Evolutionary conservation across 2,113 vertebrate species (phyloP), one percentile per base, ranked within the genome.

Genomic region (Cololabis saira): DNA sequence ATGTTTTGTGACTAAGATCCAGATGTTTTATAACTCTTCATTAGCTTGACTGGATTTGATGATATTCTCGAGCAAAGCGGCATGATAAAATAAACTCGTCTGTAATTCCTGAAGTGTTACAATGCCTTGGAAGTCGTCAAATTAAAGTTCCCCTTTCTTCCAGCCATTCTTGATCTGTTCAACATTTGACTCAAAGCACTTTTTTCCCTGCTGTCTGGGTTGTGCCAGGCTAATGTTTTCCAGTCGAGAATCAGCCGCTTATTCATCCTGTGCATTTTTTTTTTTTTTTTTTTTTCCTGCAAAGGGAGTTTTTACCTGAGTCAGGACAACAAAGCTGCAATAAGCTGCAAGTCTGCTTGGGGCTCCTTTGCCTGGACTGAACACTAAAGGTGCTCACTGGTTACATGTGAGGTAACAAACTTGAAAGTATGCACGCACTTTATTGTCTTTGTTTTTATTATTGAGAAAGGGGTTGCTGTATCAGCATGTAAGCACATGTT

Each of bases 241-340:
- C 91, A 88, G 63, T 47, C 41, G 2, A 48, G 56, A 71, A 68
- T 57, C 71, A 56, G 66, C 44, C 27, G 66, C 63, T 91, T 84
- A 86, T 86, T 90, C 85, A 88, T 83, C 76, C 19, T 10, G 3
- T 11, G 7, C 1, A 15, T n/a, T 19, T 44, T 19, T 43, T 53
- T 59, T 45, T 59, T 54, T 43, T 48, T 42, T 47, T 9, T 59
- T 45, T 65, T 50, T 0, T 27, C 0, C n/a, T 40, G 19, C 7
- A 15, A 62, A 49, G 71, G 89, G 80, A 76, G 70, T 68, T 89
- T 91, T 88, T 70, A 88, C 80, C 81, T 83, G 83, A 90, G 74
- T 91, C 88, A 92, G 70, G 71, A 61, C 17, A 43, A 61, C 17
- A 43, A 67, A 49, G 59, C 14, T 45, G 66, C 61, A 85, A 80